Evolutionary conservation across 2,113 vertebrate species (phyloP), one percentile per base, ranked within the genome.

Genomic region (Ceyx margarethae): DNA sequence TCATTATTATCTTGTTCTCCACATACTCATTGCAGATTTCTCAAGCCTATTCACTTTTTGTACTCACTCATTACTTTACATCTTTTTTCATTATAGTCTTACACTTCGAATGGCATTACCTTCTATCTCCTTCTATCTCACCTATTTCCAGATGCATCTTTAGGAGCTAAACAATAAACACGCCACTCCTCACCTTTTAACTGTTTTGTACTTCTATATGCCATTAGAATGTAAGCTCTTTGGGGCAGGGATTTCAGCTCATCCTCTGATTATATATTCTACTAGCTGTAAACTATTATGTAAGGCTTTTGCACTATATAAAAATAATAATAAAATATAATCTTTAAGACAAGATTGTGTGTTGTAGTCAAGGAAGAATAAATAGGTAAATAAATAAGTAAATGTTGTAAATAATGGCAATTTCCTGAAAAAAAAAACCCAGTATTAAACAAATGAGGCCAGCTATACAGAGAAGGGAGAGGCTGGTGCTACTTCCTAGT

Each of bases 191-290:
- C 69, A 62, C 17, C 13, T 89, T 77, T 90, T 37, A 74, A 58
- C 40, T 42, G 31, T 67, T 88, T 80, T 67, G 65, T 82, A 86
- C 61, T 82, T 60, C 71, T 48, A 85, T 87, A 65, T 86, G 60
- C 87, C 92, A 93, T 92, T 96, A 96, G 95, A 96, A 67, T 96
- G 95, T 97, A 93, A 96, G 95, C 95, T 95, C 96, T 94, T 86
- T 5, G 83, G 95, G 93, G 96, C 96, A 96, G 83, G 80, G 89
- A 81, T 85, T 88, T 92, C 85, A 80, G 48, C 79, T 78, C 54
- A 76, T 67, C 58, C 60, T 88, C 64, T 79, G 72, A 67, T 85
- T 85, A 89, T 82, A 90, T 65, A 54, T 88, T 87, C 73, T 91
- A 86, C 33, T 62, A 93, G 61, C 48, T 96, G 89, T 96, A 96